Base-by-base conservation (phyloP, 2,797 vertebrate genomes). In the Corythornis leucogaster region DNA sequence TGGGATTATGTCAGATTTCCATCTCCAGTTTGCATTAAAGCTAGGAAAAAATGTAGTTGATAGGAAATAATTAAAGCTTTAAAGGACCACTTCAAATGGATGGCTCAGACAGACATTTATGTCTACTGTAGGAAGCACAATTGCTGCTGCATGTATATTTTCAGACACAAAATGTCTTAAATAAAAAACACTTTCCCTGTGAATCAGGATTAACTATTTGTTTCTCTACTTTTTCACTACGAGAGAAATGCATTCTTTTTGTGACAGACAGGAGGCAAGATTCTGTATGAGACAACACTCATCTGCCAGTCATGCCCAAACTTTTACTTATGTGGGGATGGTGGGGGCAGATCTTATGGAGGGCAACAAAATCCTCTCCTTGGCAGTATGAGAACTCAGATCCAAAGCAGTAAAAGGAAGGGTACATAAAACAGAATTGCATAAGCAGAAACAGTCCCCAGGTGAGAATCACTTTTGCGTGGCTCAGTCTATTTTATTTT, bases 1-100 rank as follows among this genome's bases (percentile, higher is more conserved):
- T 46, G 58, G 9, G 15, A 74, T 75, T 51, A 57, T 80, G 30
- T 77, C 71, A 43, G 28, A 35, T 80, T 83, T 94, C 54, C 30
- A 28, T 55, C 35, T 71, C 28, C 26, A 16, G 9, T 28, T 38
- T 86, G 15, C 35, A 30, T 40, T 55, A 85, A 83, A 91, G 14
- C 13, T 51, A 55, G 12, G 51, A 59, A 76, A 80, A 89, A 58
- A 2, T 80, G n/a, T 68, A 83, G 14, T 12, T 85, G 11, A 59
- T 17, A 78, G 31, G 68, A 79, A 90, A 77, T 84, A 86, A 81
- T 66, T 75, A 87, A 80, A 83, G 71, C 11, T 85, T 85, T 18
- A 77, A 89, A 90, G 58, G n/a, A n/a, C n/a, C 35, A 10, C 28
- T 87, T 75, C 64, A 78, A 20, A 42, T 42, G 16, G 46, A 68